Evolutionary conservation across 2,113 vertebrate species (phyloP), one percentile per base, ranked within the genome.

Genomic region (Apaloderma vittatum): DNA sequence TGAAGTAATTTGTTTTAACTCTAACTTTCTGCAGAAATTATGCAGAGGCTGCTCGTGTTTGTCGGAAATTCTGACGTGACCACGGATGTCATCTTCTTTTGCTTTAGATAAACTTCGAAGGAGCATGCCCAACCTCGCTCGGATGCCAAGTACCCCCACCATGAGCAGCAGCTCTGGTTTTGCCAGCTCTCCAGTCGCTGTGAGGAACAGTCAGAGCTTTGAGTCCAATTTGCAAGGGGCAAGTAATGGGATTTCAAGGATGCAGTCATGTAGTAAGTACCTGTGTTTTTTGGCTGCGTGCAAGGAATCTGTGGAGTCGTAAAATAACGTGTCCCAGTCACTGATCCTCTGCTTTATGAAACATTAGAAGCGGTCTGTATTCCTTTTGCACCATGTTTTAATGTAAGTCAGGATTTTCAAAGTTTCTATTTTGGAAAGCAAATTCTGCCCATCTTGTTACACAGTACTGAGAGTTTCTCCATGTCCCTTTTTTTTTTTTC

Each of bases 51-150:
- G 8, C 51, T 49, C 30, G 15, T 45, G 8, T 71, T 55, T 52
- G 8, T 68, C 82, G 65, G 61, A 72, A 78, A 26, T 68, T 90
- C 36, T 93, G 83, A 30, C 32, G 5, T 83, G 66, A 76, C 36
- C 34, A 0, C 77, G 85, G 15, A 12, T 76, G 17, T 77, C 70
- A 7, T 90, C 74, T 95, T 86, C 63, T 94, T 94, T 94, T 94
- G 15, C 79, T 92, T 30, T 93, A 99, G 99, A 99, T 96, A 99
- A 99, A 88, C 98, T 99, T 84, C 98, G 99, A 84, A 98, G 99
- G 97, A 99, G 99, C 98, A 99, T 99, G 99, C 99, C 99, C 87
- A 99, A 99, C 92, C 98, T 99, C 9, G 97, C 99, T 73, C 98
- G 99, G 87, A 98, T 99, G 97, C 98, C 99, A 62, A 99, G 98